Conservation (phyloP, 1,140 invertebrate species). For the Maconellicoccus hirsutus region DNA sequence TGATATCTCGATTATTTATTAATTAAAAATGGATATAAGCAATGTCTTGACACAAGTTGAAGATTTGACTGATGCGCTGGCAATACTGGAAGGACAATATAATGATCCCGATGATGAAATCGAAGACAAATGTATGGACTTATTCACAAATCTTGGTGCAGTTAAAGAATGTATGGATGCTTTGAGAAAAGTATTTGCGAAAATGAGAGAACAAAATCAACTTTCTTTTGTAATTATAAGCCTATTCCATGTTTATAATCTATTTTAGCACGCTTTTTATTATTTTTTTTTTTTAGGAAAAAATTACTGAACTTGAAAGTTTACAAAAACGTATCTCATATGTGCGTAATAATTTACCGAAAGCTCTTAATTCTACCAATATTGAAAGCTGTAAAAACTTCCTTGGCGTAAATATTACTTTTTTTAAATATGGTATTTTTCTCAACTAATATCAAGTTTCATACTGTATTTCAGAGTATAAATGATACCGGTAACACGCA, state of each 20-base stretch:
- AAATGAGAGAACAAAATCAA: neutral
- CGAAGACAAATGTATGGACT: neutral
- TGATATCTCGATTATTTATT: too few relatives aligned
- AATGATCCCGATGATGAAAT: constrained; percentile 4
- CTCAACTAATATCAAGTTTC: too few relatives aligned
- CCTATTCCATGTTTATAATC: too few relatives aligned
- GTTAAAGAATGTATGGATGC: neutral
- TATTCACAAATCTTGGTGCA: neutral
- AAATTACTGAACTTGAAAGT: neutral
- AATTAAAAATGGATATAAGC: neutral
- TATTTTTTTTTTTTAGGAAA: neutral
- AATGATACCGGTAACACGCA: neutral
- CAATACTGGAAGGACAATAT: neutral
- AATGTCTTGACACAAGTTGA: neutral
- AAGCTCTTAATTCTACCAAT: neutral
- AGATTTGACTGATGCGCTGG: neutral
- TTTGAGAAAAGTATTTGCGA: neutral
- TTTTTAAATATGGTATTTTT: too few relatives aligned
- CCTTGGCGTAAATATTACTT: neutral
- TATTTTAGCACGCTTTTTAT: neutral
- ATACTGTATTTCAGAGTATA: too few relatives aligned
- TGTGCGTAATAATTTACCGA: neutral
- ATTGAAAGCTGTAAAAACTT: neutral
- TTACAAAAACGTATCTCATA: neutral
- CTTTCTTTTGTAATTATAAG: neutral